Conservation (phyloP, 2,113 vertebrate genomes). For the Trematomus loennbergii region DNA sequence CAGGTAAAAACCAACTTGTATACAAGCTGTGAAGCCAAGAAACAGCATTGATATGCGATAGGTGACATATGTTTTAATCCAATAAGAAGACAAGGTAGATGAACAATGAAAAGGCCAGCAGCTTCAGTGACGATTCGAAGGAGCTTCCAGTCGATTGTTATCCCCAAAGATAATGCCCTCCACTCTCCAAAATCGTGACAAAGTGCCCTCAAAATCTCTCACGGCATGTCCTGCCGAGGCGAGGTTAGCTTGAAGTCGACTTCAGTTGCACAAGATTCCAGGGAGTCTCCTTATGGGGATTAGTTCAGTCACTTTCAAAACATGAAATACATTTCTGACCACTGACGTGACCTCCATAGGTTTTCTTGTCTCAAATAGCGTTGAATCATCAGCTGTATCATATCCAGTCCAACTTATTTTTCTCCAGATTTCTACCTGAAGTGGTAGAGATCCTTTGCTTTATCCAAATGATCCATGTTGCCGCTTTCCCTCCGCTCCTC, state of each 20-base stretch:
- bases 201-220: constrained; percentile 17
- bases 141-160: not conserved
- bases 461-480: not conserved
- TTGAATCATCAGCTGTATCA: not conserved
- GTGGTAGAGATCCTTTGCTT: not conserved
- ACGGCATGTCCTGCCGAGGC: not conserved
- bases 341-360: too few relatives aligned
- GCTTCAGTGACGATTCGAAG: not conserved
- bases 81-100: not conserved
- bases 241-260: not conserved
- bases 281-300: not conserved
- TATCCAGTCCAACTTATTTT: not conserved
- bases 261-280: constrained; percentile 8
- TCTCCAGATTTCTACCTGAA: not conserved
- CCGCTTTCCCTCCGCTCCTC: not conserved
- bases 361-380: not conserved
- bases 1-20: not conserved
- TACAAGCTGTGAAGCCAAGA: not conserved
- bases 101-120: not conserved
- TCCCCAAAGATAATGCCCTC: not conserved
- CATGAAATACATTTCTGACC: not conserved
- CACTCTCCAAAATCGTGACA: not conserved
- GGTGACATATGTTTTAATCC: not conserved
- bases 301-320: not conserved
- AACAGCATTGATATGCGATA: not conserved